Base-by-base conservation (phyloP, 1,140 invertebrate genomes). In the Ditylenchus dipsaci region DNA sequence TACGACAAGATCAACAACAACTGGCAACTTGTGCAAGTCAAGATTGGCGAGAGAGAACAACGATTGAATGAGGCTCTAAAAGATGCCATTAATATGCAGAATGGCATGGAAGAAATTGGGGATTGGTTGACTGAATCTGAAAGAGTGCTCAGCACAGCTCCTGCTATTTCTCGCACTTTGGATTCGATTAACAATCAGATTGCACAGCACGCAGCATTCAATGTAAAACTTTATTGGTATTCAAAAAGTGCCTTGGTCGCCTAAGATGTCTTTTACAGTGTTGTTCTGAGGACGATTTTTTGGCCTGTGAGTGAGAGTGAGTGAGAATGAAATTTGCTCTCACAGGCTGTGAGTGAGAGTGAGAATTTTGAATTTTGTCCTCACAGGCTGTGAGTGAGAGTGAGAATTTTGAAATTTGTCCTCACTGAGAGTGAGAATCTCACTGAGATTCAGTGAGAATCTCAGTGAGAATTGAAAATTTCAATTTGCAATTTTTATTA, bases 21-120 rank as follows among this genome's bases (percentile, higher is more conserved):
- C 82, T 94, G 96, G 85, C 93, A 95, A 78, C 90, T 89, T 77
- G 93, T 93, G 82, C 93, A 95, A 85, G 88, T 89, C 73, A 45
- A 69, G 75, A 49, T 71, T 53, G 26, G 78, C 74, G 59, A 21
- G 49, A 68, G 83, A 11, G 74, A 86, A 84, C 95, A 94, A 80
- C 97, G 97, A 85, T 84, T 98, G 19, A 93, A 97, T 85, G 95
- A 96, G 78, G 95, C 95, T 0, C 86, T 96, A 15, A 92, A 92
- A 78, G 93, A 97, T 85, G 95, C 95, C 0, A 94, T 97, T 83
- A 93, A 95, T 83, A 89, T 90, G 13, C 84, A 69, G 11, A 56
- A 77, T 23, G 64, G 72, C 26, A 76, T 82, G 69, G 64, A 74
- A 42, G 69, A 43, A 21, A 72, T 74, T 27, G 29, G 17, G 5